Evolutionary conservation across 2,888 invertebrate genomes (phyloP).

Genomic region (Ellobium chinense): DNA sequence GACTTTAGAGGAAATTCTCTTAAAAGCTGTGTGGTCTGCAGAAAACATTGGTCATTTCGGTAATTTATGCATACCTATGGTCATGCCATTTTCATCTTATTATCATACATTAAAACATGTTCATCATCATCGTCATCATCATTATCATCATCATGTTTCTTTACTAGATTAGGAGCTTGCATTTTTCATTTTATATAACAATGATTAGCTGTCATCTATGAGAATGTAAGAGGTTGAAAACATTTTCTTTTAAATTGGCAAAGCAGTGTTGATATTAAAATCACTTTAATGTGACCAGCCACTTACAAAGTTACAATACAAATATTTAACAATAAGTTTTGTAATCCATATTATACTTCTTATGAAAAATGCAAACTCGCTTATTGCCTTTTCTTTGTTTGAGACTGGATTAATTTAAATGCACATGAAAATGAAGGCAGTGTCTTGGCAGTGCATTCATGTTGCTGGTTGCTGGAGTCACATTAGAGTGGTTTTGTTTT

Average conservation of each 20-base stretch:
- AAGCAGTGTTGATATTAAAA: too few relatives aligned
- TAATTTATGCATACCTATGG: too few relatives aligned
- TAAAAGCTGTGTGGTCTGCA: too few relatives aligned
- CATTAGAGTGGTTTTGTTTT: not conserved
- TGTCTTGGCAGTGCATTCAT: not conserved
- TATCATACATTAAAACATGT: not conserved
- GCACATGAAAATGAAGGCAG: not conserved
- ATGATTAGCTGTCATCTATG: too few relatives aligned
- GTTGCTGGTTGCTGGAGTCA: not conserved
- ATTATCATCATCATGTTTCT: slow-evolving; percentile 2
- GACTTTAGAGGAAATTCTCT: too few relatives aligned
- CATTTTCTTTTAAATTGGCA: too few relatives aligned
- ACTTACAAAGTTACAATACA: too few relatives aligned
- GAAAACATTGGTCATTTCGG: too few relatives aligned
- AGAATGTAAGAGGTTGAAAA: too few relatives aligned
- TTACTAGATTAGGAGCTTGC: not conserved
- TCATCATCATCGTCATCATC: slow-evolving; percentile 13
- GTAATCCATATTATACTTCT: too few relatives aligned
- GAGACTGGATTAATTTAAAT: not conserved
- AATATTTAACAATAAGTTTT: too few relatives aligned
- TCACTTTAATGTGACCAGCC: too few relatives aligned
- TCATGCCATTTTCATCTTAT: not conserved
- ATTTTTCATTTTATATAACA: not conserved
- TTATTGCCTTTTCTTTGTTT: not conserved
- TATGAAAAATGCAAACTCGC: not conserved